Conservation (phyloP, 2,113 vertebrate genomes). For the Petromus typicus region DNA sequence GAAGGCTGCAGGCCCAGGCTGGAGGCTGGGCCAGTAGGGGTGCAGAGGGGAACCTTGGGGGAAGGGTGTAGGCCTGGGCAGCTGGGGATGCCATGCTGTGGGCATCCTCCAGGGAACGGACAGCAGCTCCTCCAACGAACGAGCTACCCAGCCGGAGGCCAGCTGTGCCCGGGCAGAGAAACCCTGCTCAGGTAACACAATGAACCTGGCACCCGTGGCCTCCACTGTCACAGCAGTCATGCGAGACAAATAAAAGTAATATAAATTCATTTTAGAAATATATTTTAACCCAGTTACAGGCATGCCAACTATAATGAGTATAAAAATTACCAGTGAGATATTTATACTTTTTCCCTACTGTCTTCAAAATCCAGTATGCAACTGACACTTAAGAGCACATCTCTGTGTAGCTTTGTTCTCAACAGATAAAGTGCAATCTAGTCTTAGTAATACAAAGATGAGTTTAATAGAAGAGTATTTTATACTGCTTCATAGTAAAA, state of each 20-base stretch:
- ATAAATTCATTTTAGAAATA: not conserved
- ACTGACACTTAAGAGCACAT: not conserved
- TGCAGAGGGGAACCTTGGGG: not conserved
- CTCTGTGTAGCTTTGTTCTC: not conserved
- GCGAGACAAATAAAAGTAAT: not conserved
- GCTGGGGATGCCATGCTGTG: too few species aligned
- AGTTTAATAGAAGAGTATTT: not conserved
- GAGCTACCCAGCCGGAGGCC: not conserved
- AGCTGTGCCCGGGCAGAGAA: not conserved
- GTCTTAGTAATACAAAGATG: not conserved
- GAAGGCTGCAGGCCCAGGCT: not conserved
- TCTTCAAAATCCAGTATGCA: not conserved
- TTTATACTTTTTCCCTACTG: not conserved
- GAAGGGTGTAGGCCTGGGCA: not conserved
- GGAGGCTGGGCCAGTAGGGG: not conserved
- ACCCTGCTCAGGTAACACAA: not conserved
- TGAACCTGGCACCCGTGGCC: not conserved
- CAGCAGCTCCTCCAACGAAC: not conserved
- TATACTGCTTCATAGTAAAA: not conserved
- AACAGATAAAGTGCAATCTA: conserved; percentile 11
- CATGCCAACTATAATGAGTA: not conserved
- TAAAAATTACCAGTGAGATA: not conserved
- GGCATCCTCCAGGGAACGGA: not conserved
- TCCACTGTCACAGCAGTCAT: not conserved
- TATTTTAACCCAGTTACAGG: not conserved